Percentiles rank a stretch among this genome's conserved stretches.
phyloP scores from a whole-genome alignment of 2,888 invertebrate species.

The Tuberolachnus salignus region DNA sequence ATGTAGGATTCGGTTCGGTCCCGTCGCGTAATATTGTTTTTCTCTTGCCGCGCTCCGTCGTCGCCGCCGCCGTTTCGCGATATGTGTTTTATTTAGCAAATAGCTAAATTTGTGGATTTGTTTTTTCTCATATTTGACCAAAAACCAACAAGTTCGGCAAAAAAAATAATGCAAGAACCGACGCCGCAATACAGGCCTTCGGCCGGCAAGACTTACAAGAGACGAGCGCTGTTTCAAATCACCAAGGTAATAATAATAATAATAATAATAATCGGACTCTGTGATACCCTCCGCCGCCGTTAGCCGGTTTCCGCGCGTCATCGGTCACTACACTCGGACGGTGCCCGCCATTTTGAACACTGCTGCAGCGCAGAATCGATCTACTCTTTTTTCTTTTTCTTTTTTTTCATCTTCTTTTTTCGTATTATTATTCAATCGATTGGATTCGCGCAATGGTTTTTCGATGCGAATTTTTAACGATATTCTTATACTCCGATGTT shows the following conservation, averaged over 20 bases:
- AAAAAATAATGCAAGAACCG: conserved; percentile 66
- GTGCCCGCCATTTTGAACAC: conserved; percentile 48
- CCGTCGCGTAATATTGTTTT: background rate
- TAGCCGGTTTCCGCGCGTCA: conserved; percentile 4
- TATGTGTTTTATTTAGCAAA: background rate
- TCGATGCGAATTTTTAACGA: background rate
- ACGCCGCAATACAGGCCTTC: conserved; percentile 63
- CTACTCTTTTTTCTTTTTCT: background rate
- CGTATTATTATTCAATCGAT: background rate
- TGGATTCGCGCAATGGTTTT: background rate
- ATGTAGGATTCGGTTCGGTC: conserved; percentile 21
- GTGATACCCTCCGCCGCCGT: conserved; percentile 6
- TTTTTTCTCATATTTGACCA: too few species aligned
- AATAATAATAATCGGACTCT: background rate
- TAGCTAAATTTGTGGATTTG: background rate
- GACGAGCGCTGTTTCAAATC: conserved; percentile 73
- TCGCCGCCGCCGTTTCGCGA: background rate
- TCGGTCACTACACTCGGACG: conserved; percentile 51
- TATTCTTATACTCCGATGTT: background rate
- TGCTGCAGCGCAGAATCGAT: background rate
- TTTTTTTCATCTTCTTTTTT: too few species aligned
- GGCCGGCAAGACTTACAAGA: conserved; percentile 55
- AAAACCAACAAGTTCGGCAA: conserved; percentile 57
- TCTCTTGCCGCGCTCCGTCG: background rate
- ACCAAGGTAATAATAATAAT: conserved; percentile 68